Percentiles rank a stretch among this genome's conserved stretches.
These are phyloP conservation scores for Megaceryle alcyon DNA, from an alignment of 2,797 vertebrate genomes.

Conservation along the genomic window DNA sequence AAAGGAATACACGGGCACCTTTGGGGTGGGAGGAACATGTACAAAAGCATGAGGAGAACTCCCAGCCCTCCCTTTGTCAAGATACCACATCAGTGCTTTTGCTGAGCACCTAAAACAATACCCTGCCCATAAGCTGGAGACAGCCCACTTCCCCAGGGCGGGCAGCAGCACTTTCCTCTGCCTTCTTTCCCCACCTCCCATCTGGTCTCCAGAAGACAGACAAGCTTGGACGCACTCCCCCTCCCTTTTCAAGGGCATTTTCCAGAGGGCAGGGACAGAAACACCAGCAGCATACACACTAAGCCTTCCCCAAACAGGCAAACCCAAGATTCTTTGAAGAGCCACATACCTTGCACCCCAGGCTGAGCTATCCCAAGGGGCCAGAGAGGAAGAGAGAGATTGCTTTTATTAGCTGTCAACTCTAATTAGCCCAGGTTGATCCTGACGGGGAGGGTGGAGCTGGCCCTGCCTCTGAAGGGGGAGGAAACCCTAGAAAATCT, in stretches of 20 bases:
- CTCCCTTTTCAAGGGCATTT: not conserved
- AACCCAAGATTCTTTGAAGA: not conserved
- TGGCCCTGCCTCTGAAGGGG: not conserved
- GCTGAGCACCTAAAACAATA: not conserved
- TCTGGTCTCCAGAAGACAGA: not conserved
- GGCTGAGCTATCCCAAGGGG: accelerated
- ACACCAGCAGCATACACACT: not conserved
- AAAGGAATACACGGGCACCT: accelerated
- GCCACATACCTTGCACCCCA: accelerated
- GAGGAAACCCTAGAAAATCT: not conserved
- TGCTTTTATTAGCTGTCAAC: not conserved
- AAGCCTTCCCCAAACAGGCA: not conserved
- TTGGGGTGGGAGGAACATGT: accelerated
- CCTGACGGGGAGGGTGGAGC: not conserved
- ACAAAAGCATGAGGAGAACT: not conserved
- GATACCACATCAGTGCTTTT: accelerated
- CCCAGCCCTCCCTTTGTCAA: not conserved
- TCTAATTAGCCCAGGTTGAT: not conserved
- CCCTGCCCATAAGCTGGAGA: not conserved
- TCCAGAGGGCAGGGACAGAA: not conserved
- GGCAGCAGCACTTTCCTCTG: not conserved
- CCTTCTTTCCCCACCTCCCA: not conserved
- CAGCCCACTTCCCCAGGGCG: not conserved
- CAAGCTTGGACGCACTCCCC: not conserved
- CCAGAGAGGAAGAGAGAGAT: too few species aligned